Evolutionary conservation across 2,113 vertebrate genomes (phyloP), one percentile per base, ranked within the genome.

Genomic region (Lagopus muta): DNA sequence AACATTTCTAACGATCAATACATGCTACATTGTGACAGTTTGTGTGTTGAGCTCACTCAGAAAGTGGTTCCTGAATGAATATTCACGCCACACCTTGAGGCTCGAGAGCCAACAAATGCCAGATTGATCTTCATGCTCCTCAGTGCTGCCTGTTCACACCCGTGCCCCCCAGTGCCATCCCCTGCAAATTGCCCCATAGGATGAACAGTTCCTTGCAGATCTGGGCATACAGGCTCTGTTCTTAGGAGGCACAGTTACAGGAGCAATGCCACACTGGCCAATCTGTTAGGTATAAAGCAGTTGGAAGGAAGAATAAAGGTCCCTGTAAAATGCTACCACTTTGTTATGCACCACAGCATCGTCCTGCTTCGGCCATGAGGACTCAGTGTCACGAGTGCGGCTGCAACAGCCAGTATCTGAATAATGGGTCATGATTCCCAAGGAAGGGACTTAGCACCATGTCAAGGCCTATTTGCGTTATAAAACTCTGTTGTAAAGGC

Each of bases 121-220:
- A 11, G 54, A 54, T 15, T 36, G 18, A 30, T 11, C 43, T 43
- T 25, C 0, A 3, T 58, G 43, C 40, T 36, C 30, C n/a, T 45
- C 28, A 3, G 2, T 32, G 17, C 34, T 62, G 52, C 66, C 40
- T 38, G 66, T 27, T 8, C 15, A n/a, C 14, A 2, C 14, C 1
- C 5, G 7, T 0, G 0, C 34, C 1, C 13, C 27, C 4, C 1
- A 36, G 13, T 22, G 11, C 18, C 13, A 2, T 30, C 42, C 30
- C 32, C 45, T 28, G 32, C 7, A 6, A 22, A 4, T 13, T 47
- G 40, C 20, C 47, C 34, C 54, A 6, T 1, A 1, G 11, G 16
- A 24, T 21, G n/a, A 45, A 30, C 21, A 30, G 4, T 14, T 43
- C 62, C 20, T 36, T 10, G 5, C 15, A 25, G 38, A 4, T 10